Percentiles rank a stretch among this genome's conserved stretches.
These are phyloP conservation scores for Neogale vison DNA, from an alignment of 2,113 vertebrate genomes.

Conservation along the genomic window DNA sequence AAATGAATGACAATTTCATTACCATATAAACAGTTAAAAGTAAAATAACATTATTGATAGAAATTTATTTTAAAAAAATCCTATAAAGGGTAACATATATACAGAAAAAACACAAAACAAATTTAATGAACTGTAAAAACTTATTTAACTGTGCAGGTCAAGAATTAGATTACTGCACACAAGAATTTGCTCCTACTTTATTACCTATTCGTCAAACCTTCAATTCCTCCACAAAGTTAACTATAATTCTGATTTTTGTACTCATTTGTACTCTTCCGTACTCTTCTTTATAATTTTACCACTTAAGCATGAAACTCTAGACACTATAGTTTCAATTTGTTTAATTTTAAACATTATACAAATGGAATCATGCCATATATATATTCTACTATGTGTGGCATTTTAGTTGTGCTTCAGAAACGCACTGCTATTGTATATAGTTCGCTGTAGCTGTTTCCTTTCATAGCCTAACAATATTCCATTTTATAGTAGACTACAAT, in stretches of 20 bases:
- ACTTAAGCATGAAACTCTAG: background rate
- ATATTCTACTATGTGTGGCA: background rate
- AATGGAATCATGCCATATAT: background rate
- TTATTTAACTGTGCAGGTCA: background rate
- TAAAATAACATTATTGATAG: background rate
- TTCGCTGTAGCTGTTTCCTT: background rate
- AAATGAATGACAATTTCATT: background rate
- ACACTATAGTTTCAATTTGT: background rate
- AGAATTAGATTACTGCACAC: background rate
- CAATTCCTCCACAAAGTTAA: background rate
- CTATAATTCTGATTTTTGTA: background rate
- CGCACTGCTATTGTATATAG: background rate
- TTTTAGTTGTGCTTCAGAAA: background rate
- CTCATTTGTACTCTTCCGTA: background rate
- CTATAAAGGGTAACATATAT: background rate
- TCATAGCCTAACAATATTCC: background rate
- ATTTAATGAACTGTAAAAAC: background rate
- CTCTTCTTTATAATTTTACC: background rate
- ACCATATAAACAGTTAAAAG: background rate
- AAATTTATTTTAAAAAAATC: background rate
- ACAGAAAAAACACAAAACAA: background rate
- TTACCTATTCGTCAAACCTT: background rate
- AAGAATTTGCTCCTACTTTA: background rate
- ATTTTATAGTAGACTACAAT: background rate
- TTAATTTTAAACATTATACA: background rate